Evolutionary conservation across 2,797 vertebrate species (phyloP), one percentile per base, ranked within the genome.

Genomic region (Sebastes flavidus): DNA sequence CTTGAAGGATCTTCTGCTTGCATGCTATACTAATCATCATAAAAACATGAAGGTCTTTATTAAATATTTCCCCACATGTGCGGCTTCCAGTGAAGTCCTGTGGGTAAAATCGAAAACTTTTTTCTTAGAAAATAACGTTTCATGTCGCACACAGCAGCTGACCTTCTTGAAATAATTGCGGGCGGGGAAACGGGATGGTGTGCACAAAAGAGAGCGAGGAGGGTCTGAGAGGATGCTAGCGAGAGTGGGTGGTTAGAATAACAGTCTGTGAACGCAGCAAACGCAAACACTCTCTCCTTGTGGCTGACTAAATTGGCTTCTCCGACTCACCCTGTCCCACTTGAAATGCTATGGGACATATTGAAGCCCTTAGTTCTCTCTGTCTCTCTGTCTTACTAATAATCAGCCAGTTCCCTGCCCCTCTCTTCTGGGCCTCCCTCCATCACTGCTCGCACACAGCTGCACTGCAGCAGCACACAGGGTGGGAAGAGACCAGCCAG

Each of bases 311-410:
- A 89, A 90, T 87, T 82, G 77, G 77, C 85, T 87, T 77, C 72
- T 81, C 85, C 22, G 68, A 84, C 84, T 90, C 72, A 27, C 72
- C 77, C 56, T 82, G 82, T 84, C 90, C 90, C 75, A 86, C 65
- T 79, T 85, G 77, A 91, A 93, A 92, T 90, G 88, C 89, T 80
- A 80, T 67, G 46, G 82, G 89, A 94, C 92, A 94, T 94, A 91
- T 92, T 94, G 92, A 94, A 92, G 84, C 80, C 92, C 86, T 95
- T 91, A 90, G 59, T 86, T 46, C 42, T 20, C 42, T 46, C 42
- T 46, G 73, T 77, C 83, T 84, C 77, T 75, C 65, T 65, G 74
- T 87, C 77, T 81, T 77, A 82, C 87, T 92, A 91, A 94, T 95
- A 91, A 87, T 73, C 73, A 86, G 88, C 86, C 90, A 87, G 87